Percentiles rank a stretch among this genome's conserved stretches.
Evolutionary conservation across 2,797 vertebrate species (phyloP).

Genomic region (Nyctalus aviator): DNA sequence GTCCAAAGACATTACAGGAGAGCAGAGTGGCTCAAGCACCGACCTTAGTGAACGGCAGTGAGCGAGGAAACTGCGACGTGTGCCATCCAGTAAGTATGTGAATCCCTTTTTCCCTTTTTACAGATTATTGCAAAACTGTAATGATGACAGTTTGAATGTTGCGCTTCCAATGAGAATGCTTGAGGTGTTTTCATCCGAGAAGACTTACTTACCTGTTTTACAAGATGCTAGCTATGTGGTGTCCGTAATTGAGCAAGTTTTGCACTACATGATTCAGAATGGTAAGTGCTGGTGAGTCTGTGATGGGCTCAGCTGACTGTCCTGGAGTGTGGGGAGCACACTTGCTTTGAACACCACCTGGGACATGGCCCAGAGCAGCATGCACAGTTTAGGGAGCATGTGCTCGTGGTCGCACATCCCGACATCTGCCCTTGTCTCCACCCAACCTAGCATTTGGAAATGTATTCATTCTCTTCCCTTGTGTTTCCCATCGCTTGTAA

Average conservation of each 20-base stretch:
- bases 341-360: neutral
- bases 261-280: constrained; percentile 99
- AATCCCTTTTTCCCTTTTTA: constrained; percentile 51
- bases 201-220: constrained; percentile 93
- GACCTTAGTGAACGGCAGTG: neutral
- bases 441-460: neutral
- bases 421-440: neutral
- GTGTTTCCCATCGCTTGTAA: neutral
- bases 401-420: neutral
- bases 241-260: constrained; percentile 96
- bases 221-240: constrained; percentile 92
- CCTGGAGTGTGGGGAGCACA: neutral
- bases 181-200: constrained; percentile 96
- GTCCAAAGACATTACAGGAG: neutral
- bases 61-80: too few species aligned
- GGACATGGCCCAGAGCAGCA: neutral
- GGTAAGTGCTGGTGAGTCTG: constrained; percentile 87
- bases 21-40: neutral
- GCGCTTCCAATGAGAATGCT: constrained; percentile 98
- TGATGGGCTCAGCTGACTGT: neutral
- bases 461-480: neutral
- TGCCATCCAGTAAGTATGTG: neutral
- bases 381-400: neutral
- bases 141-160: constrained; percentile 95
- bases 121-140: constrained; percentile 94